These are phyloP conservation scores for Scylla paramamosain DNA, from an alignment of 1,140 invertebrate species.

Conservation along the genomic window DNA sequence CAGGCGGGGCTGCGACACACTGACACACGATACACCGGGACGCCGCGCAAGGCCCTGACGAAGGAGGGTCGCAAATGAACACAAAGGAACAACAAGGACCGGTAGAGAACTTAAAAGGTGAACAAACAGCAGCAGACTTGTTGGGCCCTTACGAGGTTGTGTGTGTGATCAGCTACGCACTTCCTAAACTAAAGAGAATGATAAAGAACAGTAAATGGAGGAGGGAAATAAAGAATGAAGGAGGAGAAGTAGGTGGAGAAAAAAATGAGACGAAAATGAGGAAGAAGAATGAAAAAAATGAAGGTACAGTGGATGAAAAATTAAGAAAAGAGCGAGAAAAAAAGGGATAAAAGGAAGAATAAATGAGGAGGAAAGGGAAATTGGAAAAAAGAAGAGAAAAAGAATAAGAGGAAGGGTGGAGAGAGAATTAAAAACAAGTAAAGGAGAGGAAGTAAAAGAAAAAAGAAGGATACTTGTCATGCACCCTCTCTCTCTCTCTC, in stretches of 20 bases:
- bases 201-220: neutral
- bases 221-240: neutral
- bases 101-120: neutral
- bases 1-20: neutral
- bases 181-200: neutral
- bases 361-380: neutral
- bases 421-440: neutral
- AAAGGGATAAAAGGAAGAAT: neutral
- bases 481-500: neutral
- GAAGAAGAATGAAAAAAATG: neutral
- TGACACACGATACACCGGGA: neutral
- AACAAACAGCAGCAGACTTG: neutral
- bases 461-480: neutral
- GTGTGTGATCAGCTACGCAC: too few relatives aligned
- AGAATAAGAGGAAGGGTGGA: neutral
- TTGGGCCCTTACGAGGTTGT: too few relatives aligned
- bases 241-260: neutral
- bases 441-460: neutral
- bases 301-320: neutral
- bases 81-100: neutral
- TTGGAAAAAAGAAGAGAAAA: neutral
- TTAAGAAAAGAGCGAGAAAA: neutral
- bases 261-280: neutral
- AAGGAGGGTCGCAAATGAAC: neutral
- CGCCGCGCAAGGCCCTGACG: neutral